Percentiles rank a stretch among this genome's conserved stretches.
phyloP scores from a whole-genome alignment of 1,140 invertebrate genomes.

The Neodiprion fabricii region DNA sequence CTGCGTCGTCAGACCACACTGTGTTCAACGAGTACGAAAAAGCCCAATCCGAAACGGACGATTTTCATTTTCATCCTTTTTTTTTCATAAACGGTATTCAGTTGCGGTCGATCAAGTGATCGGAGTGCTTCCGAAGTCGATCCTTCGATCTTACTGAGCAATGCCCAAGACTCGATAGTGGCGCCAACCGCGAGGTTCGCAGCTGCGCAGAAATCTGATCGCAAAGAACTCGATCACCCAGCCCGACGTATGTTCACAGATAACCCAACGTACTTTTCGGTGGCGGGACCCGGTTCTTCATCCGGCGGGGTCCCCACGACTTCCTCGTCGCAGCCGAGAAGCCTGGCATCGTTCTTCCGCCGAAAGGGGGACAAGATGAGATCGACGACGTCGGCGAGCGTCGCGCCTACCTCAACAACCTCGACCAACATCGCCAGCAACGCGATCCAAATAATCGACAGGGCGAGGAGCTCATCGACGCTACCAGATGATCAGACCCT shows the following conservation, averaged over 20 bases:
- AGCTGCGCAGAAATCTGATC: not conserved
- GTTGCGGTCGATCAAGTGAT: too few species aligned
- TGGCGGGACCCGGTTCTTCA: slow-evolving; percentile 44
- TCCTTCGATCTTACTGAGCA: too few species aligned
- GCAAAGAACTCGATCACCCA: too few species aligned
- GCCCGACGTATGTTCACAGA: slow-evolving; percentile 58
- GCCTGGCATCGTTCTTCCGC: slow-evolving; percentile 19
- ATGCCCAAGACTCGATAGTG: not conserved
- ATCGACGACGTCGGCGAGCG: slow-evolving; percentile 38
- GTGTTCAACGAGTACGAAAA: too few species aligned
- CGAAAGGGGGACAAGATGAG: slow-evolving; percentile 44
- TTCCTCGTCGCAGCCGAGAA: not conserved
- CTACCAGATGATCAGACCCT: slow-evolving; percentile 43
- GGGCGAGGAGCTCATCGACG: slow-evolving; percentile 37
- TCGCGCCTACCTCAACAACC: slow-evolving; percentile 34
- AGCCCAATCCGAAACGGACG: too few species aligned
- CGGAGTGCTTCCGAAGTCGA: too few species aligned
- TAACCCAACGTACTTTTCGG: slow-evolving; percentile 68
- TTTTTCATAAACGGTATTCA: too few species aligned
- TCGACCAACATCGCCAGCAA: slow-evolving; percentile 35
- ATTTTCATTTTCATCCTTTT: too few species aligned
- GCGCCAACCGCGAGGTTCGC: not conserved
- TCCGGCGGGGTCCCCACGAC: slow-evolving; percentile 27
- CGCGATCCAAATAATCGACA: slow-evolving; percentile 28
- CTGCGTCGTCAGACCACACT: too few species aligned